Evolutionary conservation across 2,113 vertebrate genomes (phyloP), one percentile per base, ranked within the genome.

Genomic region (Chaetodon auriga): DNA sequence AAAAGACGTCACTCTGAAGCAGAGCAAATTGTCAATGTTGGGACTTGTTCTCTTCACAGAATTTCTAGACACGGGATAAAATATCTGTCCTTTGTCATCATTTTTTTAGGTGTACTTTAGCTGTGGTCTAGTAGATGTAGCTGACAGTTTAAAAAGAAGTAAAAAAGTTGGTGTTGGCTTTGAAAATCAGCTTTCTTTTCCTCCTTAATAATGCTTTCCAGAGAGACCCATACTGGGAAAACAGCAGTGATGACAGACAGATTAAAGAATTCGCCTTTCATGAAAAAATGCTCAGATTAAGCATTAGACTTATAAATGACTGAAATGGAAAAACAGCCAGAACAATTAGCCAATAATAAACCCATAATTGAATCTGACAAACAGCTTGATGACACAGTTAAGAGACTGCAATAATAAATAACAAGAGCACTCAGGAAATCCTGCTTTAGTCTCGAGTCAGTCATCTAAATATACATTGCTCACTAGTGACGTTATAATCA

Each of bases 401-500:
- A 62, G 35, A 75, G 54, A 43, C 46, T 73, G 36, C 58, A 38
- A 88, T 78, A 83, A 92, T 87, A 87, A 94, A 90, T 66, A 86
- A 69, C 25, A 18, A 55, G 62, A 71, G 1, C 18, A 38, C 64
- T 70, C 63, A 79, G 85, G 76, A 90, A 88, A 84, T 88, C 79
- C 81, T 30, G 80, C 55, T 75, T 69, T 48, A 60, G 82, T 78
- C 71, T 75, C 48, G 5, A 78, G 73, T 81, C 77, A 66, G 63
- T 83, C 77, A 57, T 66, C 70, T 77, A 89, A 90, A 84, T 87
- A 87, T 64, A 83, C 87, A 91, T 83, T 72, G 87, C 83, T 86
- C 83, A 83, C 53, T 4, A 9, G 73, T 46, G 2, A 60, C 23
- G 18, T 55, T 75, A 75, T 60, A 81, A 93, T 89, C 82, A 87